phyloP scores from a whole-genome alignment of 2,888 invertebrate species.

The Apoderus coryli region DNA sequence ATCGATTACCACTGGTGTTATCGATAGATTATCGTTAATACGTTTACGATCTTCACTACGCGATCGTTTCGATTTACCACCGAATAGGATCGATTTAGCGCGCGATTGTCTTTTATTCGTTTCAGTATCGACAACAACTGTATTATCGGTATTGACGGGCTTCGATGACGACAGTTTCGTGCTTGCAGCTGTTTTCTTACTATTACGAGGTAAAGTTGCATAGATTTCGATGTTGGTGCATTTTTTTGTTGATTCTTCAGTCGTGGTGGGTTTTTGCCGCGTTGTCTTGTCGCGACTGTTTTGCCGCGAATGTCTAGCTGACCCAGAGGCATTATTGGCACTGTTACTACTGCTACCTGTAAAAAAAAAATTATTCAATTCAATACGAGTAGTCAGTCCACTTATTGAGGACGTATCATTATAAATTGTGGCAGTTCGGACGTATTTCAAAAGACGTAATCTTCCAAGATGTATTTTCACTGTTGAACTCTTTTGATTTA shows the following conservation, averaged over 20 bases:
- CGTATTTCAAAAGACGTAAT: too few relatives aligned
- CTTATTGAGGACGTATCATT: too few relatives aligned
- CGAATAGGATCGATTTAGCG: constrained; percentile 48
- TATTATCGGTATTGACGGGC: too few relatives aligned
- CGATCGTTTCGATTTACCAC: constrained; percentile 65
- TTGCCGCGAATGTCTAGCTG: constrained; percentile 47
- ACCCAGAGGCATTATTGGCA: too few relatives aligned
- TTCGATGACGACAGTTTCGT: too few relatives aligned
- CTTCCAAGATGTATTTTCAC: too few relatives aligned
- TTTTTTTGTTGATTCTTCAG: constrained; percentile 29
- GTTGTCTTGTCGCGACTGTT: constrained; percentile 36
- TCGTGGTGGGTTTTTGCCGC: constrained; percentile 35
- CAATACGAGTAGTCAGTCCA: too few relatives aligned
- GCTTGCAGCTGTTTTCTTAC: constrained; percentile 60
- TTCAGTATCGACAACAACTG: constrained; percentile 56
- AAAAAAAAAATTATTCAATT: too few relatives aligned
- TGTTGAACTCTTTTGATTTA: too few relatives aligned
- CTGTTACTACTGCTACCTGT: constrained; percentile 53
- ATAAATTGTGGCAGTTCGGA: too few relatives aligned
- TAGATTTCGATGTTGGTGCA: constrained; percentile 74
- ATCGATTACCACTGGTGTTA: constrained; percentile 41
- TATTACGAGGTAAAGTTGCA: constrained; percentile 78
- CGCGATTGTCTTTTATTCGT: constrained; percentile 54
- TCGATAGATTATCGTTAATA: constrained; percentile 52
- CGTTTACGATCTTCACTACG: constrained; percentile 78